A percentile compares a stretch with the other conserved stretches of the same genome.
phyloP scores from a whole-genome alignment of 2,113 vertebrate genomes.

The Elephantulus edwardii region DNA sequence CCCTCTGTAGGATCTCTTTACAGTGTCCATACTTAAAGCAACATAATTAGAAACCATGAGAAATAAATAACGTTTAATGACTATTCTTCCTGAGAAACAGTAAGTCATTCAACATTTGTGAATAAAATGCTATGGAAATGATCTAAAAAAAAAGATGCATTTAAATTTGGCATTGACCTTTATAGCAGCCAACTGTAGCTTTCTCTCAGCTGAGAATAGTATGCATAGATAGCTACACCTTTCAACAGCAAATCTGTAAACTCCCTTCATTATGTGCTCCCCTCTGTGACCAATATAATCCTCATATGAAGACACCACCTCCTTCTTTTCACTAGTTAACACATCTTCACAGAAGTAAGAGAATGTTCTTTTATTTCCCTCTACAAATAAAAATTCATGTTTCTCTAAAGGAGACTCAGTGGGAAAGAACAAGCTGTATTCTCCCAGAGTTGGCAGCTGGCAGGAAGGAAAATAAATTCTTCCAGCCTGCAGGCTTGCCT shows the following conservation, averaged over 20 bases:
- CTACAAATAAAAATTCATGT: background rate
- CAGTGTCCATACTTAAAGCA: constrained; percentile 49
- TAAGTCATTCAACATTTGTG: constrained; percentile 46
- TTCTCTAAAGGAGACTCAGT: background rate
- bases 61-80: constrained; percentile 57
- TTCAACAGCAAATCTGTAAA: background rate
- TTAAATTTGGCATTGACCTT: constrained; percentile 50
- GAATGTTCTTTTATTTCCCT: too few species aligned
- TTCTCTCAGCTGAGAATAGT: background rate
- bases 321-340: background rate
- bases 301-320: background rate
- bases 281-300: background rate
- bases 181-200: background rate
- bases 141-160: background rate
- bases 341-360: background rate
- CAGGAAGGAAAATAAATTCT: constrained; percentile 28
- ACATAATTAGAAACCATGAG: constrained; percentile 35
- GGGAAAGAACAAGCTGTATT: constrained; percentile 3
- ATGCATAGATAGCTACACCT: accelerated
- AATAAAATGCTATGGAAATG: constrained; percentile 58
- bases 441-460: background rate
- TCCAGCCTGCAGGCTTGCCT: background rate
- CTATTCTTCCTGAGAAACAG: constrained; percentile 49
- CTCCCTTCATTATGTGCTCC: background rate
- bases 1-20: constrained; percentile 38